Percentiles rank a stretch among this genome's conserved stretches.
Conservation (phyloP, 2,797 vertebrate species). For the Pteronotus mesoamericanus region DNA sequence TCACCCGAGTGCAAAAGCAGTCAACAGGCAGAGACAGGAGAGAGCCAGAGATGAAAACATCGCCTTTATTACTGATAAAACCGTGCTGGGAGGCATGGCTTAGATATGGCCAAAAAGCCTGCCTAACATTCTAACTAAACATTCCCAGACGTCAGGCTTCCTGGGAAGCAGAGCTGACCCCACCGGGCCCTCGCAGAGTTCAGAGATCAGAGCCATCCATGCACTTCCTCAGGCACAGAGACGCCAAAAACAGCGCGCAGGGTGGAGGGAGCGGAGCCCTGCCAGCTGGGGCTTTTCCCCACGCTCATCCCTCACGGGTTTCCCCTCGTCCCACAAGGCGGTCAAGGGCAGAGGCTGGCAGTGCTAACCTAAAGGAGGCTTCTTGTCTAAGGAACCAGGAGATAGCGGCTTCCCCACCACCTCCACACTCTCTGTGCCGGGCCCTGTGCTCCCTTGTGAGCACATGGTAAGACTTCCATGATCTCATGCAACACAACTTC, state of each 20-base stretch:
- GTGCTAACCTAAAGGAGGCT: not conserved
- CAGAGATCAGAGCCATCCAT: not conserved
- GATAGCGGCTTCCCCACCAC: not conserved
- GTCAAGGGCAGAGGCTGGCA: not conserved
- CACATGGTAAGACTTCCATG: rapidly evolving
- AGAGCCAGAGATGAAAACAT: not conserved
- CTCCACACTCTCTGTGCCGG: not conserved
- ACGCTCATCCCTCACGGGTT: not conserved
- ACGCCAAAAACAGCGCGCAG: not conserved
- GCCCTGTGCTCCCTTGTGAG: too few species aligned
- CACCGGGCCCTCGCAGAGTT: not conserved
- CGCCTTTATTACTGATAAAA: not conserved
- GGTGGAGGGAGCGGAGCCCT: not conserved
- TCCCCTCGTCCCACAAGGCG: not conserved
- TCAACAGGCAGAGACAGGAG: not conserved
- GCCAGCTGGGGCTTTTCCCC: not conserved
- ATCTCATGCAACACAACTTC: not conserved
- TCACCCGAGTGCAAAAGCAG: not conserved
- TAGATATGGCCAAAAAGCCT: not conserved
- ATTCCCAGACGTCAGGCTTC: not conserved
- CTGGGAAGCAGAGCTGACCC: not conserved
- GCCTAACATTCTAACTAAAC: not conserved
- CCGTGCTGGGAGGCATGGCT: not conserved
- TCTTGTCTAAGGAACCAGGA: not conserved
- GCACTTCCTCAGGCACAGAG: not conserved